Base-by-base conservation (phyloP, 2,888 invertebrate species). In the Caprella mutica region DNA sequence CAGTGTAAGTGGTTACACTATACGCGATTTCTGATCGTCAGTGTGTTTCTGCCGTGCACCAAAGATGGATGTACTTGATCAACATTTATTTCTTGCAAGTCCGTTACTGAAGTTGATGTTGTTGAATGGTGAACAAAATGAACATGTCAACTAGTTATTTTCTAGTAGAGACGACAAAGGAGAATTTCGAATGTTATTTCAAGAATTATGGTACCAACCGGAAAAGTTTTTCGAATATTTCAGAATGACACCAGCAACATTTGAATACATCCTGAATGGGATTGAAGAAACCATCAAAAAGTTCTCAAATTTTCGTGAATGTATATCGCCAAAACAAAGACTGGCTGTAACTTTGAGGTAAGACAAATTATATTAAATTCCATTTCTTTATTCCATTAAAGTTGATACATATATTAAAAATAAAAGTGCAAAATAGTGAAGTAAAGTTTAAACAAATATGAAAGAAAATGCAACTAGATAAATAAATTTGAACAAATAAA, bases 51-150 rank as follows among this genome's bases (percentile, higher is more conserved):
- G 42, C 17, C 42, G 9, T 17, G 12, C 42, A 12, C n/a, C 42
- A 42, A 42, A 42, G 42, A 42, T 42, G 43, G 6, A 43, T 23
- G 43, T 19, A 43, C 43, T 43, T 43, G 17, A 43, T 19, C 43
- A 43, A 43, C 21, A 43, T 43, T 43, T 43, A 17, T 43, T 43
- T 43, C 17, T 43, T 43, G 43, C 17, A 43, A 43, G 43, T 43
- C 43, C 43, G 43, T 23, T 43, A 43, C 17, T 4, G 6, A 43
- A 21, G 43, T 21, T 43, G 21, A 23, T 43, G 43, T 43, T 43
- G 17, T 43, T 43, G 21, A 43, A 43, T 43, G 43, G 43, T 43
- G 43, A 23, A 43, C 17, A 43, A 43, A 12, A 17, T 19, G 43
- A 43, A 43, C 43, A 43, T 33, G 14, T 14, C 33, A 33, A 33